Conservation (phyloP, 2,113 vertebrate genomes). For the Furnarius figulus region DNA sequence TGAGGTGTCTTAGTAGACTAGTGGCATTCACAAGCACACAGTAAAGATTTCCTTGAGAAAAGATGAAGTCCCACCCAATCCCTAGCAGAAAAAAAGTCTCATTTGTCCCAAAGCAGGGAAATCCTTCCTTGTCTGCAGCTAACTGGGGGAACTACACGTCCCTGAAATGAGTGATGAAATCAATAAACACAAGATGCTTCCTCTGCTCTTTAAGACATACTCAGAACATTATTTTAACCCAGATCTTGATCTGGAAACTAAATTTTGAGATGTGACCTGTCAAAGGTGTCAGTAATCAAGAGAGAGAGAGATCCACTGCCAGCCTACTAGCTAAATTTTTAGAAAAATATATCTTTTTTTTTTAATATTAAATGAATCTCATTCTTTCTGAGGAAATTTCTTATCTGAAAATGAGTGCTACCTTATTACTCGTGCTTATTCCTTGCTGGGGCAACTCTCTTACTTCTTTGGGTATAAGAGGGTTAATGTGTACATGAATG, state of each 20-base stretch:
- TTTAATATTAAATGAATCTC: neutral
- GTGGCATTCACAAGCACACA: neutral
- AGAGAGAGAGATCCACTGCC: neutral
- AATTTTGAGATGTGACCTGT: neutral
- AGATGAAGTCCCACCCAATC: neutral
- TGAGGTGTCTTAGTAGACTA: neutral
- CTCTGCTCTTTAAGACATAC: neutral
- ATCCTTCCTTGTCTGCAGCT: neutral
- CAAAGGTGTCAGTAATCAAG: neutral
- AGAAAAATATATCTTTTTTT: neutral
- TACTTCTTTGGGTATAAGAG: neutral
- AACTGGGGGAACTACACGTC: neutral
- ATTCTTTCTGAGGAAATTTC: neutral
- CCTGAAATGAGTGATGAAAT: neutral
- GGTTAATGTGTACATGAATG: neutral
- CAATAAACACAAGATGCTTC: neutral
- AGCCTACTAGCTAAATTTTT: neutral
- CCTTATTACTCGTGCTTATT: neutral
- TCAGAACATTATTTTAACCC: neutral
- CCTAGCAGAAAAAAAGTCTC: neutral
- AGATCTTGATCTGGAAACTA: neutral
- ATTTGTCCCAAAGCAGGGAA: neutral
- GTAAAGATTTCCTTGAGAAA: neutral
- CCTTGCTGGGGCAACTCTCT: neutral
- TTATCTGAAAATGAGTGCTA: neutral